Evolutionary conservation across 1,140 invertebrate genomes (phyloP), one percentile per base, ranked within the genome.

Genomic region (Harpegnathos saltator): DNA sequence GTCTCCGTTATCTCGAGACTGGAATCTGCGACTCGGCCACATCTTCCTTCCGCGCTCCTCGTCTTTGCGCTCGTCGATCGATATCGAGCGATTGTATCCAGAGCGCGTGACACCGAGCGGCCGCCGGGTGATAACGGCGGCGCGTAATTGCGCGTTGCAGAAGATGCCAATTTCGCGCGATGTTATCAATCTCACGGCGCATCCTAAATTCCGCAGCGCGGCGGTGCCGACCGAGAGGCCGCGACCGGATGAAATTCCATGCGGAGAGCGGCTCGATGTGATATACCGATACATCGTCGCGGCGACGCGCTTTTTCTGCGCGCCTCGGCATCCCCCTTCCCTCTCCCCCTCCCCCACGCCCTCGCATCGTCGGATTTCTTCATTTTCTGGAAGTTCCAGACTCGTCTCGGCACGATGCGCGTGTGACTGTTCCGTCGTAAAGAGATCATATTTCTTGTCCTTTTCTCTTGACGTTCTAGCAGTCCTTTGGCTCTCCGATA

Each of bases 151-250:
- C 65, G 63, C 50, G 59, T 84, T 71, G 52, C 22, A 71, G 9
- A 74, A 68, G 14, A 73, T 71, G 66, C 29, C 63, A 72, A 84
- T 88, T 77, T 87, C 77, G 58, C 58, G 62, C 71, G 9, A 84
- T 85, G 85, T 85, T 81, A 50, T 85, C 61, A 77, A 77, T 62
- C 12, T 33, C 68, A 52, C 77, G 85, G 65, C 83, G 59, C 69
- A 72, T 78, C 72, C 54, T 71, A 82, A 87, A 88, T 84, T 84
- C 59, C 71, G n/a, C n/a, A 61, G 52, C 1, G 59, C 38, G 59
- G 56, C 38, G 44, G 48, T 85, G 29, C 59, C 77, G 85, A 88
- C 54, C 85, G 66, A 88, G n/a, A n/a, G n/a, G n/a, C n/a, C 87
- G 66, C 65, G 83, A 85, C 85, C 73, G 68, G 52, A 87, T 62